Evolutionary conservation across 2,888 invertebrate species (phyloP).

Genomic region (Alsophila aescularia): DNA sequence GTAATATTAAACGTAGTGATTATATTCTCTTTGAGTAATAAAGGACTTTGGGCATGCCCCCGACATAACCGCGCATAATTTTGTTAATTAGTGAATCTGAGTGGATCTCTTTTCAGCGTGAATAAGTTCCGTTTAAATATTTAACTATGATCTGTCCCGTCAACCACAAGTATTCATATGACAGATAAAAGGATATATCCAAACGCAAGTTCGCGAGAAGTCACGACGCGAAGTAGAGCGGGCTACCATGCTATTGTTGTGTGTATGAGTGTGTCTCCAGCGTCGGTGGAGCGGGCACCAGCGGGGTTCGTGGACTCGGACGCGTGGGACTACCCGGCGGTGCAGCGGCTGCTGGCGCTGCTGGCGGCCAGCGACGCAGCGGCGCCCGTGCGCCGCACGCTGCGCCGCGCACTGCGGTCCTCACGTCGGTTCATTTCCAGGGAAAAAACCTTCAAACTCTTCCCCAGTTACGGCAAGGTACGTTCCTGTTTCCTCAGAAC

Average conservation of each 20-base stretch:
- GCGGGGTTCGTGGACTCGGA: constrained; percentile 55
- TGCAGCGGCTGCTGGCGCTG: constrained; percentile 53
- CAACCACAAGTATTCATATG: no score
- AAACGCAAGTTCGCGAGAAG: not conserved
- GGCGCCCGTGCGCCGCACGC: constrained; percentile 37
- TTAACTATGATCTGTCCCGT: no score
- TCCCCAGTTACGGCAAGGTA: constrained; percentile 55
- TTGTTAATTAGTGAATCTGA: no score
- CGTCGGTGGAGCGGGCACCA: constrained; percentile 29
- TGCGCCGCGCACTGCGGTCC: constrained; percentile 37
- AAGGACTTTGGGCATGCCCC: no score
- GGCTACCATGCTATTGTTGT: not conserved
- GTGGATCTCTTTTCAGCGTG: no score
- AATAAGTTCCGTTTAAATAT: no score
- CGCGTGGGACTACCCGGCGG: constrained; percentile 56
- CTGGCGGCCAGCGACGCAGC: constrained; percentile 47
- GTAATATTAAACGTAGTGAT: no score
- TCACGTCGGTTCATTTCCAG: constrained; percentile 42
- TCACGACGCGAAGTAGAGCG: not conserved
- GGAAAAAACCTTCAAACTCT: constrained; percentile 47
- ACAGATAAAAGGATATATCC: no score
- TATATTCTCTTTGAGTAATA: no score
- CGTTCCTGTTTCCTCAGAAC: not conserved
- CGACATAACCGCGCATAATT: no score
- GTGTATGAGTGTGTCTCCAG: not conserved